A percentile compares a stretch with the other conserved stretches of the same genome.
These are phyloP conservation scores for Dastarcus helophoroides DNA, from an alignment of 2,888 invertebrate species.

Conservation along the genomic window DNA sequence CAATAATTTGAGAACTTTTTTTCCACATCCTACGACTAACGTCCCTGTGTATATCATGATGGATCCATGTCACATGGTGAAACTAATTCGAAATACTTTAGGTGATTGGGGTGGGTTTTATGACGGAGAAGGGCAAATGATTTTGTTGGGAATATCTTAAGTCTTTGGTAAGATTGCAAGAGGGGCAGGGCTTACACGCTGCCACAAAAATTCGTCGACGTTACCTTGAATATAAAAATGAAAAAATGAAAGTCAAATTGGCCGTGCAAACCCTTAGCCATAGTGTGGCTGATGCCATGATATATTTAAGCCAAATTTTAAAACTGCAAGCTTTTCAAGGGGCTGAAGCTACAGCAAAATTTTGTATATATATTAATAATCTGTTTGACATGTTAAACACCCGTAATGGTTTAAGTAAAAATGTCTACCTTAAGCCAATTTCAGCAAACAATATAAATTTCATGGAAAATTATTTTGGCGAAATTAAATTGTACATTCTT, in stretches of 20 bases:
- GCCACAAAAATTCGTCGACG: constrained; percentile 10
- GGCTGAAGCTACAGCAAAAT: constrained; percentile 15
- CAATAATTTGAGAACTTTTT: constrained; percentile 7
- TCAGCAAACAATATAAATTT: constrained; percentile 1
- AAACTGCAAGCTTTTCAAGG: constrained; percentile 10
- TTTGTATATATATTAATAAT: constrained; percentile 16
- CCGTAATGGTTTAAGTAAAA: constrained; percentile 6
- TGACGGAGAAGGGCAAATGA: no score
- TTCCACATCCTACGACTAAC: constrained; percentile 9
- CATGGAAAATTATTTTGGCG: neutral
- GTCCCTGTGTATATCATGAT: constrained; percentile 13
- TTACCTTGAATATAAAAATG: constrained; percentile 9
- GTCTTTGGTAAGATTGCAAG: constrained; percentile 8
- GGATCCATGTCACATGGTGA: constrained; percentile 15
- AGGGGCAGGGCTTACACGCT: no score
- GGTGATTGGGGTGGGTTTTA: constrained; percentile 7
- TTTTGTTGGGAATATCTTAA: constrained; percentile 14
- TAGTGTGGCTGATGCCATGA: constrained; percentile 15
- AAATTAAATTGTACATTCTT: constrained; percentile 1
- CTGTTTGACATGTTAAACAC: constrained; percentile 19
- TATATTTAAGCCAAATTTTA: constrained; percentile 11
- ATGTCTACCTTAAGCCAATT: constrained; percentile 1
- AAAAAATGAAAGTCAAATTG: constrained; percentile 18
- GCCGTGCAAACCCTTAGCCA: constrained; percentile 18
- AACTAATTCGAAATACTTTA: constrained; percentile 13